Percentiles rank a stretch among this genome's conserved stretches.
Evolutionary conservation across 2,888 invertebrate species (phyloP).

Genomic region (Bembecia ichneumoniformis): DNA sequence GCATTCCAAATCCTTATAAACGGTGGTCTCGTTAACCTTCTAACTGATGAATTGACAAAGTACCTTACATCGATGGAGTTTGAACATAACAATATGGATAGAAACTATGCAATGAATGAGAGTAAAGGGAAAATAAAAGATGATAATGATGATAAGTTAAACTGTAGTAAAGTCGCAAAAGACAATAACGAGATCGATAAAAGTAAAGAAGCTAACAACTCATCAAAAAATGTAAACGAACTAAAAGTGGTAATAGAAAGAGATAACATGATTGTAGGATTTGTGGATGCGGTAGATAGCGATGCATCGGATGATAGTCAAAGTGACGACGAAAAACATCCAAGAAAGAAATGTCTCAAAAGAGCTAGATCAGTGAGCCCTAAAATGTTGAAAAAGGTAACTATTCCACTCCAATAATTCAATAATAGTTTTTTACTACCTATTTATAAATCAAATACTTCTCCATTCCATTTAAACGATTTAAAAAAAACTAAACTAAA

Average conservation of each 20-base stretch:
- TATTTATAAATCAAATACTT: no score
- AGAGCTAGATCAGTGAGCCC: constrained; percentile 42
- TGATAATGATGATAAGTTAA: constrained; percentile 13
- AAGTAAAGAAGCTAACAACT: constrained; percentile 16
- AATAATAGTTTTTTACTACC: not conserved
- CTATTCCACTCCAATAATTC: not conserved
- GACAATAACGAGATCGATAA: constrained; percentile 7
- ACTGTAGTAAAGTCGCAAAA: constrained; percentile 7
- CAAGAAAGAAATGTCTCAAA: constrained; percentile 36
- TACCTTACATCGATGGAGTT: constrained; percentile 52
- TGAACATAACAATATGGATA: constrained; percentile 43
- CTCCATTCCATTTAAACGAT: no score
- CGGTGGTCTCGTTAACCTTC: constrained; percentile 51
- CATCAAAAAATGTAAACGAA: constrained; percentile 42
- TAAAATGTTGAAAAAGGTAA: constrained; percentile 39
- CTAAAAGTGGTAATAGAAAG: constrained; percentile 59
- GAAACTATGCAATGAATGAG: constrained; percentile 18
- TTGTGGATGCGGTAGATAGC: constrained; percentile 52
- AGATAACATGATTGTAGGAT: constrained; percentile 64
- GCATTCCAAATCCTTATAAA: constrained; percentile 63
- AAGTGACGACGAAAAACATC: constrained; percentile 36
- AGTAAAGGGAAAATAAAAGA: constrained; percentile 10
- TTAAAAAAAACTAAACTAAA: no score
- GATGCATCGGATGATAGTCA: constrained; percentile 51
- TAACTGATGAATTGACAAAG: constrained; percentile 52